Evolutionary conservation across 2,797 vertebrate genomes (phyloP), one percentile per base, ranked within the genome.

Genomic region (Lindbergichthys nudifrons): DNA sequence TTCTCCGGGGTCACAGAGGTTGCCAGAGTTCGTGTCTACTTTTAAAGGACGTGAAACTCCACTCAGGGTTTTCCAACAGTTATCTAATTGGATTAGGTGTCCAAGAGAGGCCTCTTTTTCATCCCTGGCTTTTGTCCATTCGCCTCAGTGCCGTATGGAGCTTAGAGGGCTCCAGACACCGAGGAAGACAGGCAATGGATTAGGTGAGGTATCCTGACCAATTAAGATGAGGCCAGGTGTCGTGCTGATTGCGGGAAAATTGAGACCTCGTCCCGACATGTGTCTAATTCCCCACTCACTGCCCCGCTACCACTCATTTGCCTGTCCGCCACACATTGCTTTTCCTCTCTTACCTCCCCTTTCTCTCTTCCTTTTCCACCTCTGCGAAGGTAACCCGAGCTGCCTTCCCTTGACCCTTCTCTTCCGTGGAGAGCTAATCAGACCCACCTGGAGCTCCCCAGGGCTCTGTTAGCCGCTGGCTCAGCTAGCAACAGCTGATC

Each of bases 61-160:
- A 84, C 90, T 93, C 85, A 87, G 11, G 74, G 62, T 70, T 88
- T 87, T 84, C 82, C 85, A 92, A 92, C 86, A 88, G 88, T 86
- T 88, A 85, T 87, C 76, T 94, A 93, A 94, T 93, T 94, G 93
- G 94, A 95, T 95, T 95, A 95, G 75, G 89, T 79, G 86, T 89
- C 87, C 90, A 87, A 91, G 86, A 85, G 79, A 77, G 83, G 73
- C 84, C 83, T 70, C 58, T 75, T 83, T 85, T 89, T 85, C 72
- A 82, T 91, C 81, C 79, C 53, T 54, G 53, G 76, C 87, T 88
- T 91, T 92, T 93, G 90, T 92, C 84, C 81, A 74, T 83, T 87
- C 50, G 67, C 81, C 81, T 84, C 80, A 79, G 74, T 47, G 32
- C 72, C 10, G 59, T 85, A 86, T 67, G 58, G 80, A 85, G 88